Percentiles rank a stretch among this genome's conserved stretches.
phyloP scores from a whole-genome alignment of 2,888 invertebrate genomes.

The Ashinkailepas kermadecensis region DNA sequence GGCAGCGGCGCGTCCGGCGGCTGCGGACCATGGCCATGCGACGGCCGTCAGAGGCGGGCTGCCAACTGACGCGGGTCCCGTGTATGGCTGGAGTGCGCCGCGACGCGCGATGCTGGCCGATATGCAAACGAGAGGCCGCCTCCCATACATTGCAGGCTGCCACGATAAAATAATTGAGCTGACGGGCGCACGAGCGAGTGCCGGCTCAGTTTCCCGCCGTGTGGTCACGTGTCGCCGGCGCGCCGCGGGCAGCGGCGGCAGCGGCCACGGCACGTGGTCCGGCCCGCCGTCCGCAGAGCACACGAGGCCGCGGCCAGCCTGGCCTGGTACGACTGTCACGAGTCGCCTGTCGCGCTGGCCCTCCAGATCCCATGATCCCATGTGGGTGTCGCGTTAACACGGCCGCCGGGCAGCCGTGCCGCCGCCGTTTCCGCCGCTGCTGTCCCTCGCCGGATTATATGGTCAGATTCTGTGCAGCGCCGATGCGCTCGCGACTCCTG shows the following conservation, averaged over 20 bases:
- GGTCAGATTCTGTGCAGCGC: too few relatives aligned
- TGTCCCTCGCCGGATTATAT: too few relatives aligned
- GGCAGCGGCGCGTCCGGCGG: neutral
- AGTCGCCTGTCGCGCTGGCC: neutral
- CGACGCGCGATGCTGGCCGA: neutral
- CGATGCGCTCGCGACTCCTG: too few relatives aligned
- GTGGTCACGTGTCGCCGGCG: neutral
- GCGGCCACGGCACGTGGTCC: neutral
- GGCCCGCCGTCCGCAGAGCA: neutral
- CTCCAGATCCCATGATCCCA: neutral
- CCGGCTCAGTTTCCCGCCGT: constrained; percentile 6
- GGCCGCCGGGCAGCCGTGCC: too few relatives aligned
- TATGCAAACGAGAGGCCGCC: constrained; percentile 12
- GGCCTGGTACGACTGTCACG: neutral
- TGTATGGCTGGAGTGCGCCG: too few relatives aligned
- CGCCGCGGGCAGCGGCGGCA: neutral
- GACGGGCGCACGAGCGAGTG: neutral
- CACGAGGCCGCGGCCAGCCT: neutral
- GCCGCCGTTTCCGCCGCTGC: too few relatives aligned
- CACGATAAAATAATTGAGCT: constrained; percentile 21
- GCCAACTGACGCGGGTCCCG: too few relatives aligned
- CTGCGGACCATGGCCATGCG: neutral
- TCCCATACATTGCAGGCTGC: neutral
- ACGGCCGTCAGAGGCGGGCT: neutral
- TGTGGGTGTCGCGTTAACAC: neutral